Conservation (phyloP, 2,113 vertebrate species). For the Beaufortia kweichowensis region DNA sequence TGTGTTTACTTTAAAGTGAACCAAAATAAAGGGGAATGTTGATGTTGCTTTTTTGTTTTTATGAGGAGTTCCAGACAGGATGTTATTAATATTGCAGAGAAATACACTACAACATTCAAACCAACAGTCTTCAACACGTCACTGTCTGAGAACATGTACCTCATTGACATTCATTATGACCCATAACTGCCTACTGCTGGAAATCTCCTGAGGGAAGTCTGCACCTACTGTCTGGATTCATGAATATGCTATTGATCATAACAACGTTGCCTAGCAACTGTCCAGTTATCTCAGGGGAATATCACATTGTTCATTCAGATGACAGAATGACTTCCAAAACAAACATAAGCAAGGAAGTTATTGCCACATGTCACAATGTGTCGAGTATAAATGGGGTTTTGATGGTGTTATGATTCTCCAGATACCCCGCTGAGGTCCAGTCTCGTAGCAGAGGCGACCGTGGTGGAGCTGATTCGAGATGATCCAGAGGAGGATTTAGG, state of each 20-base stretch:
- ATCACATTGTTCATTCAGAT: slow-evolving; percentile 21
- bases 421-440: slow-evolving; percentile 82
- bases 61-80: slow-evolving; percentile 24
- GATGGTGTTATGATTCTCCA: slow-evolving; percentile 50
- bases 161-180: slow-evolving; percentile 31
- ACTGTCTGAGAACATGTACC: slow-evolving; percentile 38
- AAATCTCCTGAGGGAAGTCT: slow-evolving; percentile 45
- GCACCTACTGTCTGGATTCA: neutral
- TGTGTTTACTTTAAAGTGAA: slow-evolving; percentile 45
- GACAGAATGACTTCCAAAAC: slow-evolving; percentile 14
- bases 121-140: slow-evolving; percentile 13
- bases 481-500: slow-evolving; percentile 83
- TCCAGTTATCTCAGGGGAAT: slow-evolving; percentile 5
- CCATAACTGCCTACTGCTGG: slow-evolving; percentile 9
- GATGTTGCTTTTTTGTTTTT: slow-evolving; percentile 22
- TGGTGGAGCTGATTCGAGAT: slow-evolving; percentile 82
- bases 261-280: slow-evolving; percentile 51
- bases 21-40: slow-evolving; percentile 47
- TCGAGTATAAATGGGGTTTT: neutral
- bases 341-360: neutral
- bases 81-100: slow-evolving; percentile 19
- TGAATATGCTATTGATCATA: slow-evolving; percentile 45
- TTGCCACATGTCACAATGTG: neutral
- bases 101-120: neutral
- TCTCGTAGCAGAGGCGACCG: slow-evolving; percentile 83